Evolutionary conservation across 2,888 invertebrate genomes (phyloP).

Genomic region (Drosophila quinaria): DNA sequence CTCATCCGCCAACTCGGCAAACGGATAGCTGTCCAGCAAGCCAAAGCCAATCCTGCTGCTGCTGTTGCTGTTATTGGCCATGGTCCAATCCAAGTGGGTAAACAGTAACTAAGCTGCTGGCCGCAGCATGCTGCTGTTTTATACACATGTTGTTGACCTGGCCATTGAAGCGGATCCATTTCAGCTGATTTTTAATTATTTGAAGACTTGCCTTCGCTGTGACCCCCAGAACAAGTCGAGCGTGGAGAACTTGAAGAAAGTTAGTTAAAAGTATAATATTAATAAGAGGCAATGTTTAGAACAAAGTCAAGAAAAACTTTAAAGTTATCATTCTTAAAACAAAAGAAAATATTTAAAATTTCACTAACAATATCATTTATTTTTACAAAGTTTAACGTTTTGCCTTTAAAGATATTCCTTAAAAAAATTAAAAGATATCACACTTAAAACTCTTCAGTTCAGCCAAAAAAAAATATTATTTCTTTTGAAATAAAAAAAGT

Average conservation of each 20-base stretch:
- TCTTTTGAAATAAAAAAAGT: background rate
- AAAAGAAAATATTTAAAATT: background rate
- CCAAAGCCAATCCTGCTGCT: slow-evolving; percentile 33
- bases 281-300: background rate
- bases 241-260: slow-evolving; percentile 26
- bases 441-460: too few relatives aligned
- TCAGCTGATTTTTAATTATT: slow-evolving; percentile 36
- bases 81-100: slow-evolving; percentile 4
- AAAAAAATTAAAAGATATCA: too few relatives aligned
- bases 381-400: too few relatives aligned
- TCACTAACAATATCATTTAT: too few relatives aligned
- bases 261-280: background rate
- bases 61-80: slow-evolving; percentile 32
- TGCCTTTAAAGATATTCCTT: too few relatives aligned
- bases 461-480: background rate
- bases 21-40: slow-evolving; percentile 43
- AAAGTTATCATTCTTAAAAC: background rate
- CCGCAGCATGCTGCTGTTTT: slow-evolving; percentile 23
- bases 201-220: slow-evolving; percentile 24
- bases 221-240: slow-evolving; percentile 45
- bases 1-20: slow-evolving; percentile 87
- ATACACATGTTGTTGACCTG: slow-evolving; percentile 25
- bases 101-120: slow-evolving; percentile 24
- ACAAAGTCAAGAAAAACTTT: background rate
- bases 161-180: slow-evolving; percentile 38